Conservation (phyloP, 2,113 vertebrate species). For the Erythrolamprus reginae region DNA sequence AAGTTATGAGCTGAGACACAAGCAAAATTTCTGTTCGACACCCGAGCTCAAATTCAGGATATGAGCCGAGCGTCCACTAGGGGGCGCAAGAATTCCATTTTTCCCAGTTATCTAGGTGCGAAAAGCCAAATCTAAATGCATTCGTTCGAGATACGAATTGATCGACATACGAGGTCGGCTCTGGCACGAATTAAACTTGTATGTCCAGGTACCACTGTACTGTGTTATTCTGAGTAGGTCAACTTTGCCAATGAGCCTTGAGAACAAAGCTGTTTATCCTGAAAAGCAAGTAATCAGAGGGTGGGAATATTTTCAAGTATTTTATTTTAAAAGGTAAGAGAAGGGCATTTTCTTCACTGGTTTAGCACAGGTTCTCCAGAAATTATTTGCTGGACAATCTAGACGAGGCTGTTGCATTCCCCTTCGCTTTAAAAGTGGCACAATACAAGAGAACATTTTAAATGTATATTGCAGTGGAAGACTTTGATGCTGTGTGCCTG, state of each 20-base stretch:
- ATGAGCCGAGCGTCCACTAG: too few species aligned
- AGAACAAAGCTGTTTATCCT: not conserved
- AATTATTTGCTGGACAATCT: not conserved
- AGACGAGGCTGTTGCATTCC: not conserved
- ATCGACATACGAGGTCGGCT: too few species aligned
- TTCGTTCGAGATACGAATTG: too few species aligned
- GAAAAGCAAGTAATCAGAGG: not conserved
- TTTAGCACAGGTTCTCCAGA: not conserved
- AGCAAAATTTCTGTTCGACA: too few species aligned
- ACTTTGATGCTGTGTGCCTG: not conserved
- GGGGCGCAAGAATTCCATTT: too few species aligned
- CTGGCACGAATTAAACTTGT: too few species aligned
- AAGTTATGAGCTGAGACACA: too few species aligned
- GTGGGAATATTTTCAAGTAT: not conserved
- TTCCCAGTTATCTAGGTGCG: too few species aligned
- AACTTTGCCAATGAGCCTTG: not conserved
- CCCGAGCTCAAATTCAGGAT: too few species aligned
- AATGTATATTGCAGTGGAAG: not conserved
- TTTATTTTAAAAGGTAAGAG: not conserved
- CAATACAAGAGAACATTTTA: not conserved
- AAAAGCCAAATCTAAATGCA: too few species aligned
- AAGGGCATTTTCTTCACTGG: not conserved
- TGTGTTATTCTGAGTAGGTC: not conserved
- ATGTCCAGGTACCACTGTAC: too few species aligned
- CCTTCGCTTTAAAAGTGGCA: not conserved